These are phyloP conservation scores for Leptinotarsa lineolata DNA, from an alignment of 1,140 invertebrate genomes.

Conservation along the genomic window DNA sequence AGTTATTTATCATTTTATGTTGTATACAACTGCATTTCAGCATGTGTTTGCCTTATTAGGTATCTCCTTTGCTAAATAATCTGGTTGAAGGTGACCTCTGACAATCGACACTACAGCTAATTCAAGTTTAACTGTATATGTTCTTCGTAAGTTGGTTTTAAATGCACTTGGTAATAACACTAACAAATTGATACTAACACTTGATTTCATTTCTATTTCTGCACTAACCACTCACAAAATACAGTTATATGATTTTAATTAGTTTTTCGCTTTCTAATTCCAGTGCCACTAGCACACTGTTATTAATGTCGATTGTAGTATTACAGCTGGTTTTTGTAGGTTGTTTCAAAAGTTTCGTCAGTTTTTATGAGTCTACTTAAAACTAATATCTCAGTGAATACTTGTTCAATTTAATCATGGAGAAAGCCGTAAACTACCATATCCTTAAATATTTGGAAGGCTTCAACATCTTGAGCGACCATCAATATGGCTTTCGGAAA, in stretches of 20 bases:
- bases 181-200: conserved; percentile 16
- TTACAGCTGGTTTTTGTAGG: too few species aligned
- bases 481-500: too few species aligned
- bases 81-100: conserved; percentile 43
- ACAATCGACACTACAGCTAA: conserved; percentile 34
- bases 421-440: too few species aligned
- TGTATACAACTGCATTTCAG: neutral
- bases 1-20: neutral
- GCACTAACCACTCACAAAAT: conserved; percentile 11
- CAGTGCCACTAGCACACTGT: too few species aligned
- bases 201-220: neutral
- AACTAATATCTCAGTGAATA: too few species aligned
- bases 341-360: too few species aligned
- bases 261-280: too few species aligned
- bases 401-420: too few species aligned
- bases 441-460: too few species aligned
- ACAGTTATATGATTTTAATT: neutral
- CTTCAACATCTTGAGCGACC: too few species aligned
- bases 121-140: conserved; percentile 35
- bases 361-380: too few species aligned
- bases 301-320: too few species aligned
- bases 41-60: conserved; percentile 35
- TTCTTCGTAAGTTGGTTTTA: conserved; percentile 43
- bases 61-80: conserved; percentile 45
- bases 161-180: conserved; percentile 29